Evolutionary conservation across 2,797 vertebrate genomes (phyloP).

Genomic region (Kryptopterus vitreolus): DNA sequence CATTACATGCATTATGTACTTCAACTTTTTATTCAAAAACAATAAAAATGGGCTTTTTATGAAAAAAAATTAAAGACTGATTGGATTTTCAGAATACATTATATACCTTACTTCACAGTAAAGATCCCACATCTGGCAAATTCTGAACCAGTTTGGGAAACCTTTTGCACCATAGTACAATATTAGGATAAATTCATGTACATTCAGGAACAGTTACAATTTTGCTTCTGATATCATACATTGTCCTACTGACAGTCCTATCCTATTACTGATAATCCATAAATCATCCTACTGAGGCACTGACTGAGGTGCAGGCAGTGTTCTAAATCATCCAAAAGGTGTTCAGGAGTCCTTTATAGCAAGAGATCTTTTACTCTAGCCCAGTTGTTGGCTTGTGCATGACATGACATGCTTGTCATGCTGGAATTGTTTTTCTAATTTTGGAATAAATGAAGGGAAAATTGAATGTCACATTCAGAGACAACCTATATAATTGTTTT

Average conservation of each 20-base stretch:
- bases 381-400: too few species aligned
- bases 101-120: not conserved
- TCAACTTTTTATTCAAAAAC: not conserved
- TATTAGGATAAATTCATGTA: not conserved
- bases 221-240: not conserved
- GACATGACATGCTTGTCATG: too few species aligned
- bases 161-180: not conserved
- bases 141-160: not conserved
- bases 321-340: too few species aligned
- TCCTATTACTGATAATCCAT: not conserved
- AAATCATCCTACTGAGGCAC: not conserved
- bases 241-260: not conserved
- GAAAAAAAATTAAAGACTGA: not conserved
- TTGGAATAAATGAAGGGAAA: too few species aligned
- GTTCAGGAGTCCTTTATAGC: too few species aligned
- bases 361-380: too few species aligned
- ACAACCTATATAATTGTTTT: too few species aligned
- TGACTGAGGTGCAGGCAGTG: too few species aligned
- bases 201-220: not conserved
- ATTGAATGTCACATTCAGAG: too few species aligned
- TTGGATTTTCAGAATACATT: not conserved
- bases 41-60: not conserved
- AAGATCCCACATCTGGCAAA: not conserved
- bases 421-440: too few species aligned
- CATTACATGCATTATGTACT: too few species aligned